Conservation (phyloP, 2,113 vertebrate species). For the Ardeotis arabs region DNA sequence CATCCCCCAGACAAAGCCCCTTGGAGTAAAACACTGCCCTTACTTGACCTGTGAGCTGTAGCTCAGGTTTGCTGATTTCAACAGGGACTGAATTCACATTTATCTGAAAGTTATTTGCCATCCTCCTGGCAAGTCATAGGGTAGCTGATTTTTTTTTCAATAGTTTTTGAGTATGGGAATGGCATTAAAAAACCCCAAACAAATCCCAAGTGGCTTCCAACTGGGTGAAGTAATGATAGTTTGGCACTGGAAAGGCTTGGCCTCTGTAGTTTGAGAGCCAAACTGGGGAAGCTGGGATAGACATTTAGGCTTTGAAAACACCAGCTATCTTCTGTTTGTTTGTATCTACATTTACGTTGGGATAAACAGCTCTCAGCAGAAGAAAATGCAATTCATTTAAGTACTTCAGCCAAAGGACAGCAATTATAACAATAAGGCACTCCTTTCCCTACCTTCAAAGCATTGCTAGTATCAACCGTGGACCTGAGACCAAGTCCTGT, state of each 20-base stretch:
- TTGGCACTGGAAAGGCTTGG: background rate
- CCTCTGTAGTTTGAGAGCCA: background rate
- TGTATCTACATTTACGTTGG: background rate
- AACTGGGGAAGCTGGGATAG: background rate
- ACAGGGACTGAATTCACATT: background rate
- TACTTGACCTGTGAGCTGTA: background rate
- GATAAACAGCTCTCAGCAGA: conserved; percentile 44
- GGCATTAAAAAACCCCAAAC: background rate
- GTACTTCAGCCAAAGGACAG: conserved; percentile 42
- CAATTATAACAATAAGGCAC: conserved; percentile 2
- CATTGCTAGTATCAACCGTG: background rate
- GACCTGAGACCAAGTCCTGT: background rate
- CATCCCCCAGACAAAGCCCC: background rate
- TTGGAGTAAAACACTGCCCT: background rate
- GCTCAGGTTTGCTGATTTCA: background rate
- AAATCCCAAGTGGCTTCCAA: background rate
- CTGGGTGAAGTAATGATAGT: background rate
- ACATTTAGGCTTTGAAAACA: conserved; percentile 23
- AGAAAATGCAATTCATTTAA: background rate
- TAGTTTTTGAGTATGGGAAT: background rate
- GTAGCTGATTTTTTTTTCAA: background rate
- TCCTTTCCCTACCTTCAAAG: conserved; percentile 34
- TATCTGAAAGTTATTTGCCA: background rate
- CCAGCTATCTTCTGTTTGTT: conserved; percentile 27
- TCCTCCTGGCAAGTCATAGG: background rate